Percentiles rank a stretch among this genome's conserved stretches.
These are phyloP conservation scores for Cervus canadensis DNA, from an alignment of 2,113 vertebrate genomes.

Conservation along the genomic window DNA sequence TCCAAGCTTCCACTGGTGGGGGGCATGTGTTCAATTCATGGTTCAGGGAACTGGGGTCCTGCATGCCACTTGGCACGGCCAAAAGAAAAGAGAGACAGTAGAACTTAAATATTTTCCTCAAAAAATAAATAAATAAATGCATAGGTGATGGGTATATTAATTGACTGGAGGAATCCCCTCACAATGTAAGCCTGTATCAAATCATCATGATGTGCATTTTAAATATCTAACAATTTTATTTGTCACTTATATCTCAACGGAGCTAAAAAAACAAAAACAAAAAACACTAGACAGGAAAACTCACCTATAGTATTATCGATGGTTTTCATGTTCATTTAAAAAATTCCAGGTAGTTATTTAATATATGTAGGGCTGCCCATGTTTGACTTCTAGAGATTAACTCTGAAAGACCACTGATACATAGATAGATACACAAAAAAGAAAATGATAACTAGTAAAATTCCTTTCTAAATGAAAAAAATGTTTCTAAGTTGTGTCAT, in stretches of 20 bases:
- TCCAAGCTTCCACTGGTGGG: not conserved
- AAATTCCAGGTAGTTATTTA: not conserved
- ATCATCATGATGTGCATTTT: not conserved
- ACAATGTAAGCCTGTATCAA: not conserved
- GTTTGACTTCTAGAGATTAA: not conserved
- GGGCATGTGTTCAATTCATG: not conserved
- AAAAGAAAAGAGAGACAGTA: not conserved
- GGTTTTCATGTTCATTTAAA: not conserved
- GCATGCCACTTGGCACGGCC: not conserved
- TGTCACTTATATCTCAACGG: not conserved
- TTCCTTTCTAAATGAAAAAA: not conserved
- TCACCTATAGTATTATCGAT: not conserved
- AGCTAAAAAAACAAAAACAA: not conserved
- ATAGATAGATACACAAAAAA: not conserved
- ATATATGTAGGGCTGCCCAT: not conserved
- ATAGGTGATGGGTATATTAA: not conserved
- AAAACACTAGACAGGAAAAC: not conserved
- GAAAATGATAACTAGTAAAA: not conserved
- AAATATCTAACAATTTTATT: not conserved
- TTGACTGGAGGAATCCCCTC: not conserved
- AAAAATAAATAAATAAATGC: not conserved
- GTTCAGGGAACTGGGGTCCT: not conserved
- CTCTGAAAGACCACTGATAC: not conserved
- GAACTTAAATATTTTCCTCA: not conserved
- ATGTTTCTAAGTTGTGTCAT: not conserved